These are phyloP conservation scores for Podiceps cristatus DNA, from an alignment of 2,113 vertebrate species.

Conservation along the genomic window DNA sequence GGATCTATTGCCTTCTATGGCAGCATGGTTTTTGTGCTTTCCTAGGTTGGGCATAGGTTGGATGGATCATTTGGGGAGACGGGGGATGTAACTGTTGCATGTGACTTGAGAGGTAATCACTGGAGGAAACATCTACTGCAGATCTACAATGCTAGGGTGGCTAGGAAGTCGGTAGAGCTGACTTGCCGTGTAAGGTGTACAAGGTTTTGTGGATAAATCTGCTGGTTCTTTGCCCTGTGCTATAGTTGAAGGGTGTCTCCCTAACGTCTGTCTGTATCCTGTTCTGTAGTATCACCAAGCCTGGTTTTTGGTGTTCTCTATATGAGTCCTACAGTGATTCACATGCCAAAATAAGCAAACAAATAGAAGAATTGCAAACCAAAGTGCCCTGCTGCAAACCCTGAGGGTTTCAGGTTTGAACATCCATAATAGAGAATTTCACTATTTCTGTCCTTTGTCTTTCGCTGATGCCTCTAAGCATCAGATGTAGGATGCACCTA, in stretches of 20 bases:
- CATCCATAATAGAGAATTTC: neutral
- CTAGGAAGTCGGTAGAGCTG: neutral
- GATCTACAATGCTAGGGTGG: neutral
- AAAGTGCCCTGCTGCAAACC: neutral
- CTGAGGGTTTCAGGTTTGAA: neutral
- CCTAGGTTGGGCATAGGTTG: neutral
- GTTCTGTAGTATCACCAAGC: neutral
- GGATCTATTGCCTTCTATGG: neutral
- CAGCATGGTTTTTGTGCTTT: neutral
- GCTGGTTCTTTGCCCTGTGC: neutral
- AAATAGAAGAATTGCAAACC: neutral
- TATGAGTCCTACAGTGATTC: neutral
- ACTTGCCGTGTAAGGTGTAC: neutral
- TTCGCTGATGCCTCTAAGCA: neutral
- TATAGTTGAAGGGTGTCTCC: neutral
- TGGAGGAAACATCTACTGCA: neutral
- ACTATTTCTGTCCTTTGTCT: neutral
- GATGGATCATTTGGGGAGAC: neutral
- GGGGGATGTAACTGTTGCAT: neutral
- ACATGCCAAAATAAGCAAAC: neutral
- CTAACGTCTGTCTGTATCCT: neutral
- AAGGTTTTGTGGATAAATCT: neutral
- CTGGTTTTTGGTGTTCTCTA: neutral
- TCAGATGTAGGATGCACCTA: neutral
- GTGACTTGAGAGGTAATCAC: fast-evolving